phyloP scores from a whole-genome alignment of 2,797 vertebrate species.

The Octomys mimax region DNA sequence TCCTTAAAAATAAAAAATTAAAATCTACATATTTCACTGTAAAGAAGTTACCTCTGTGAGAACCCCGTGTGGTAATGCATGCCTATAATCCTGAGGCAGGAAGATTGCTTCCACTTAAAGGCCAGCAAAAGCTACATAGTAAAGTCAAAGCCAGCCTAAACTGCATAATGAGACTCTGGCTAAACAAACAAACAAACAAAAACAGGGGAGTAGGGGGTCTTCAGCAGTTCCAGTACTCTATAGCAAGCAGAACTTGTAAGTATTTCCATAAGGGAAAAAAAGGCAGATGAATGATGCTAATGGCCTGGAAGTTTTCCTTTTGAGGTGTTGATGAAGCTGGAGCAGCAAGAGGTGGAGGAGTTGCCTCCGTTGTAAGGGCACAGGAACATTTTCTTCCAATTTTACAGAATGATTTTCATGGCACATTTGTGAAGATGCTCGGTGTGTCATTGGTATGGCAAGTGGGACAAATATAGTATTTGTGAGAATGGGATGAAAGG shows the following conservation, averaged over 20 bases:
- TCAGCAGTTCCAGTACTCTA: not conserved
- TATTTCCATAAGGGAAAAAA: not conserved
- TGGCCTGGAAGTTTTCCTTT: not conserved
- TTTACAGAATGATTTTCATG: constrained; percentile 41
- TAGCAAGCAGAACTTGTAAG: not conserved
- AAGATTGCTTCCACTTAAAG: not conserved
- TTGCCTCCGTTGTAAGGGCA: constrained; percentile 12
- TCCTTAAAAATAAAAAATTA: no score
- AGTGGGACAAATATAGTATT: not conserved
- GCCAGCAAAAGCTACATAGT: not conserved
- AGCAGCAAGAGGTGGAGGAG: no score
- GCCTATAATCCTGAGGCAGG: not conserved
- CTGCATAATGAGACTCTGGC: not conserved
- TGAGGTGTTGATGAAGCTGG: not conserved
- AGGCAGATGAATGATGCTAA: not conserved
- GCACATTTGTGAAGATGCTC: not conserved
- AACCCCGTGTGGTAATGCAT: not conserved
- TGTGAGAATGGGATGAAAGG: constrained; percentile 34
- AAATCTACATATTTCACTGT: no score
- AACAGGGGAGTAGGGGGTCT: not conserved
- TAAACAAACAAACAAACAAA: not conserved
- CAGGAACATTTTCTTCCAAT: constrained; percentile 16
- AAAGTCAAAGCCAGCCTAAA: not conserved
- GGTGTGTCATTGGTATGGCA: not conserved
- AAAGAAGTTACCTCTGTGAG: no score